Percentiles rank a stretch among this genome's conserved stretches.
Conservation (phyloP, 92 coral and sea anemone species). For the Epizoanthus fatuus region DNA sequence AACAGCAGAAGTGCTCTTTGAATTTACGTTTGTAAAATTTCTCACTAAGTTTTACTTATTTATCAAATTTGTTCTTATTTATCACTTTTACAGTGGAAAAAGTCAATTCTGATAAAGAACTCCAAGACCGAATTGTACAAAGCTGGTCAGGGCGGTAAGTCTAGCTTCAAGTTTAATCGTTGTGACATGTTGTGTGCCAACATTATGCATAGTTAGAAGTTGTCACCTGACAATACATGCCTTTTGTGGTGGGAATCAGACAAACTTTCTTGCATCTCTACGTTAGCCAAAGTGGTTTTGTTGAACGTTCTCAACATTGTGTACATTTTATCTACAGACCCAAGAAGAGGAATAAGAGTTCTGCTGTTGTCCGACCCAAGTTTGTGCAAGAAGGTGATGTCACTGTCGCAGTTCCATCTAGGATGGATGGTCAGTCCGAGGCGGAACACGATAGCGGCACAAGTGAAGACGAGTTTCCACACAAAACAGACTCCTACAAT, state of each 20-base stretch:
- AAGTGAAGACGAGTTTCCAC: constrained; percentile 2
- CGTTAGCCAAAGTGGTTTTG: too few species aligned
- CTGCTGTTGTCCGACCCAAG: background rate
- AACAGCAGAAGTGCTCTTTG: too few species aligned
- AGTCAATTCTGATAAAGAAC: constrained; percentile 79
- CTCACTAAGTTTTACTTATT: background rate
- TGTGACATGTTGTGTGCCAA: too few species aligned
- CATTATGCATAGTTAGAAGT: too few species aligned
- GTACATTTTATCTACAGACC: constrained; percentile 11
- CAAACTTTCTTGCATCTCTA: too few species aligned
- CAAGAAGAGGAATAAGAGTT: constrained; percentile 18
- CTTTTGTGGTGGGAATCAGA: too few species aligned
- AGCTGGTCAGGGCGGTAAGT: constrained; percentile 87
- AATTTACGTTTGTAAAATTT: too few species aligned
- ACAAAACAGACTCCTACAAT: background rate
- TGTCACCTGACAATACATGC: too few species aligned
- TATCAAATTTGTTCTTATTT: background rate
- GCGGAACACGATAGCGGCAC: background rate
- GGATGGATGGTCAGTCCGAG: background rate
- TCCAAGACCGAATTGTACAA: constrained; percentile 74
- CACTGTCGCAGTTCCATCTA: too few species aligned
- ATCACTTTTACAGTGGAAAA: constrained; percentile 81
- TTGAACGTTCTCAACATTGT: too few species aligned
- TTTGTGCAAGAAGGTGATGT: background rate
- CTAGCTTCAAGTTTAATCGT: background rate